Percentiles rank a stretch among this genome's conserved stretches.
These are phyloP conservation scores for Garra rufa DNA, from an alignment of 2,113 vertebrate species.

Conservation along the genomic window DNA sequence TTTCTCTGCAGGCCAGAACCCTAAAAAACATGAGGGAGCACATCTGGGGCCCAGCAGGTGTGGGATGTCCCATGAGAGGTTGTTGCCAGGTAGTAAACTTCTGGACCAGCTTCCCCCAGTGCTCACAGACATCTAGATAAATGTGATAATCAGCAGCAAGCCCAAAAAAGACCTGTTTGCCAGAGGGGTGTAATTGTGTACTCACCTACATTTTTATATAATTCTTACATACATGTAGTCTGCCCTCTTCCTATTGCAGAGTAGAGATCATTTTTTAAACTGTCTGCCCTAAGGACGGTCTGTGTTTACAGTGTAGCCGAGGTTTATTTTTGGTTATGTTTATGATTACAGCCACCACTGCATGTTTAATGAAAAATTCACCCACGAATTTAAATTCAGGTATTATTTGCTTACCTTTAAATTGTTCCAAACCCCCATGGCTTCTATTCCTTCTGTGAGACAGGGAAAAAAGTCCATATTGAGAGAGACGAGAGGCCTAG, in stretches of 20 bases:
- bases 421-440: background rate
- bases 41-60: slow-evolving; percentile 81
- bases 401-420: background rate
- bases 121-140: slow-evolving; percentile 54
- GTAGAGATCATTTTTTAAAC: slow-evolving; percentile 23
- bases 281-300: background rate
- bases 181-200: slow-evolving; percentile 43
- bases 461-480: background rate
- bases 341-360: slow-evolving; percentile 35
- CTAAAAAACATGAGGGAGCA: slow-evolving; percentile 72
- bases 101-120: slow-evolving; percentile 65
- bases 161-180: slow-evolving; percentile 50
- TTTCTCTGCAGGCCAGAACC: slow-evolving; percentile 66
- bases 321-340: slow-evolving; percentile 37
- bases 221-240: slow-evolving; percentile 38
- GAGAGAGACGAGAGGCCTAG: background rate
- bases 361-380: background rate
- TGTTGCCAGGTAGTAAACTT: slow-evolving; percentile 71
- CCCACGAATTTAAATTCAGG: background rate
- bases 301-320: slow-evolving; percentile 34
- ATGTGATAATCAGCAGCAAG: slow-evolving; percentile 57
- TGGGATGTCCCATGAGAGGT: slow-evolving; percentile 73
- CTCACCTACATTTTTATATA: slow-evolving; percentile 38
- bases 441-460: background rate
- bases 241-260: slow-evolving; percentile 14